Evolutionary conservation across 23 tunicate genomes (phyloP).

Genomic region (Ascidia mentula): DNA sequence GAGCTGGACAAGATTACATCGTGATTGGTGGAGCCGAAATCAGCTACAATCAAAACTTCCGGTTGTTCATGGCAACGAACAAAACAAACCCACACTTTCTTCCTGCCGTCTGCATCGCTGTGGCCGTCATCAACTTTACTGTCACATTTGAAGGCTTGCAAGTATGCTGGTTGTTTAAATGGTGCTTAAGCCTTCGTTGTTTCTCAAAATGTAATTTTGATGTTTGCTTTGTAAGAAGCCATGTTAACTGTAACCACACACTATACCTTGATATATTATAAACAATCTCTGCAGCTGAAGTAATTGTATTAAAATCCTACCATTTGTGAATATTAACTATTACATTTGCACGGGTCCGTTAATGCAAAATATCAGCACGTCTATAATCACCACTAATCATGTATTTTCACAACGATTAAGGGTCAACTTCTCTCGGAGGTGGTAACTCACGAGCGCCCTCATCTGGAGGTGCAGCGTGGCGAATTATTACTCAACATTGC

Average conservation of each 20-base stretch:
- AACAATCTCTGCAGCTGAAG: no score
- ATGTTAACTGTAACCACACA: no score
- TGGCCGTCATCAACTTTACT: slow-evolving; percentile 75
- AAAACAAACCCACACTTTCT: slow-evolving; percentile 85
- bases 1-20: slow-evolving; percentile 95
- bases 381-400: no score
- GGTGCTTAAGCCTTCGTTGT: not conserved
- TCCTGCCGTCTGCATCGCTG: slow-evolving; percentile 87
- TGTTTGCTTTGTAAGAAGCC: no score
- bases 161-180: slow-evolving; percentile 18
- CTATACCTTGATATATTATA: no score
- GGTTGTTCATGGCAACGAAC: slow-evolving; percentile 84
- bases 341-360: no score
- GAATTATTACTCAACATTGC: slow-evolving; percentile 66
- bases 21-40: slow-evolving; percentile 79
- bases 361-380: no score
- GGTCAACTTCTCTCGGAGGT: slow-evolving; percentile 87
- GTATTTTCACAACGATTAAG: slow-evolving; percentile 14
- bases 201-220: no score
- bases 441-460: slow-evolving; percentile 79
- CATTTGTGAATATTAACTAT: no score
- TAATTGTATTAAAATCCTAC: no score
- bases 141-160: slow-evolving; percentile 92
- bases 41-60: slow-evolving; percentile 78
- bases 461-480: slow-evolving; percentile 69